Evolutionary conservation across 1,140 invertebrate species (phyloP).

Genomic region (Apis dorsata): DNA sequence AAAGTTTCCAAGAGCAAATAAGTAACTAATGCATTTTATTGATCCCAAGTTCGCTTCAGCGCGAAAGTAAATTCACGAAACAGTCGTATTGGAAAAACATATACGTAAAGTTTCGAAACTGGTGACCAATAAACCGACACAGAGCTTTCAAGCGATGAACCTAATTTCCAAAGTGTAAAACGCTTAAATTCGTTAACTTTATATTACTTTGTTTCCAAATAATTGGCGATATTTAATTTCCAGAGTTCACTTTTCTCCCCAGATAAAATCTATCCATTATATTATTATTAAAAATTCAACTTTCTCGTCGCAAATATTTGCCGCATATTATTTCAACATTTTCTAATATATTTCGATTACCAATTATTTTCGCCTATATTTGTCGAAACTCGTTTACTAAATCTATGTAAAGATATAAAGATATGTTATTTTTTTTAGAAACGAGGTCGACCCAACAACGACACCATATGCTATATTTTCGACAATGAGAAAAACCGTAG

Average conservation of each 20-base stretch:
- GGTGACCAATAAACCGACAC: not conserved
- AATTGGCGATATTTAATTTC: not conserved
- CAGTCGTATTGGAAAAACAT: slow-evolving; percentile 9
- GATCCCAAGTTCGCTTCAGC: not conserved
- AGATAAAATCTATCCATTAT: no score
- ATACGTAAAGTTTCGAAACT: not conserved
- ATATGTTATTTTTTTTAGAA: no score
- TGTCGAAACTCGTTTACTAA: no score
- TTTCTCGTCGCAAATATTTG: no score
- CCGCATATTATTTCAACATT: no score
- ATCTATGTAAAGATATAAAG: no score
- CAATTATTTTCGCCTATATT: no score
- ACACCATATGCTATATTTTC: no score
- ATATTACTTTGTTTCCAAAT: not conserved
- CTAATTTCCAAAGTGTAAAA: not conserved
- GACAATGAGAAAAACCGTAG: no score
- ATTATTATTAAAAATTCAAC: no score
- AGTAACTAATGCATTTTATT: slow-evolving; percentile 6
- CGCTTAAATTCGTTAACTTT: not conserved
- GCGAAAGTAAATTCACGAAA: not conserved
- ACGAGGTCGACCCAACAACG: no score
- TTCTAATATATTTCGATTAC: no score
- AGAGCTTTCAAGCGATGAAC: not conserved
- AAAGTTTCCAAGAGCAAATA: not conserved
- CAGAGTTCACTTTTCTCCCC: not conserved